A percentile compares a stretch with the other conserved stretches of the same genome.
Conservation (phyloP, 2,113 vertebrate species). For the Cinclus cinclus region DNA sequence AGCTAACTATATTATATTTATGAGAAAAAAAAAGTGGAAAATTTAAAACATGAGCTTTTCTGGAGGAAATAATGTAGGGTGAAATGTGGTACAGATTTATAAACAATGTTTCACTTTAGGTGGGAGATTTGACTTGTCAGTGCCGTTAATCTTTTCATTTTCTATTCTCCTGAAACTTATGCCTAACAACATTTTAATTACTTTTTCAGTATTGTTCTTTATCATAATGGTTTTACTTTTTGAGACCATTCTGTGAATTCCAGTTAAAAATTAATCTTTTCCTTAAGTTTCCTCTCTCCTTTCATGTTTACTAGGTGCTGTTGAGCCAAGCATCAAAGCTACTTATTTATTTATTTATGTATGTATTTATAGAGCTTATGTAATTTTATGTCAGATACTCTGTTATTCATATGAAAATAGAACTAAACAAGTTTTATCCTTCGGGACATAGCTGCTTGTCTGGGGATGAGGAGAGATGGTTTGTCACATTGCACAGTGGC, state of each 20-base stretch:
- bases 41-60: neutral
- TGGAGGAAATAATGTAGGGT: neutral
- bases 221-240: conserved; percentile 2
- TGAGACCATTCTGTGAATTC: neutral
- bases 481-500: neutral
- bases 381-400: conserved; percentile 23
- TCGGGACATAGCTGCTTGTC: neutral
- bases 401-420: neutral
- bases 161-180: neutral
- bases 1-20: neutral
- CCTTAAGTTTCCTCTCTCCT: neutral
- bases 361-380: neutral
- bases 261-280: conserved; percentile 24
- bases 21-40: neutral
- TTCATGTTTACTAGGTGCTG: neutral
- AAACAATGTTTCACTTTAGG: neutral
- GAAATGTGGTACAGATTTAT: neutral
- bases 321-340: neutral
- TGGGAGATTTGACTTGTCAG: conserved; percentile 22
- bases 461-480: neutral
- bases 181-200: conserved; percentile 12
- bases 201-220: conserved; percentile 14
- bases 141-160: neutral
- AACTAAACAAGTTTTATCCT: neutral
- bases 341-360: neutral